Conservation (phyloP, 2,888 invertebrate species). For the Hyalella azteca region DNA sequence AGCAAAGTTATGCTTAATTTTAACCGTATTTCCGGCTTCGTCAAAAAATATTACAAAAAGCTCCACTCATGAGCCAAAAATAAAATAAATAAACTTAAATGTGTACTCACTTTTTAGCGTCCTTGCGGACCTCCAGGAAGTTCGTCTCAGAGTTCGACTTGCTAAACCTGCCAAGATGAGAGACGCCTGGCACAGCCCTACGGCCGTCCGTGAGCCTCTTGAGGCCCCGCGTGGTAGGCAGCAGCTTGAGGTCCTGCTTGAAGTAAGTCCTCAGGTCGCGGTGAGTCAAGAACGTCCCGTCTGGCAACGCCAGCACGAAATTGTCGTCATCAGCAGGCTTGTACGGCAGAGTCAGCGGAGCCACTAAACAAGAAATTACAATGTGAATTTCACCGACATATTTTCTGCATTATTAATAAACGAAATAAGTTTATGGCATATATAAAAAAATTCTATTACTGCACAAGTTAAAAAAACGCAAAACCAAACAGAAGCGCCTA, state of each 20-base stretch:
- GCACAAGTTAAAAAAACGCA: too few species aligned
- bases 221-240: not conserved
- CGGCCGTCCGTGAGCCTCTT: not conserved
- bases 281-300: slow-evolving; percentile 10
- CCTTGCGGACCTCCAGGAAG: slow-evolving; percentile 17
- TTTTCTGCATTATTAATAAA: too few species aligned
- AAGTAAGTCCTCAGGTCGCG: slow-evolving; percentile 18
- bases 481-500: too few species aligned
- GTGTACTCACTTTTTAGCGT: slow-evolving; percentile 4
- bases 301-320: slow-evolving; percentile 6
- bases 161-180: slow-evolving; percentile 15
- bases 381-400: too few species aligned
- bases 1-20: too few species aligned
- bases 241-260: slow-evolving; percentile 8
- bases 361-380: not conserved
- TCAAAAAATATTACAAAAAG: too few species aligned
- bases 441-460: too few species aligned
- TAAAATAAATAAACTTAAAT: too few species aligned
- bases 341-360: not conserved
- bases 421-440: too few species aligned
- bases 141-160: slow-evolving; percentile 17
- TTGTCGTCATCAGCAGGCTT: slow-evolving; percentile 7
- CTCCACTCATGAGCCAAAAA: too few species aligned
- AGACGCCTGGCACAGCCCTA: not conserved
- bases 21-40: too few species aligned